Base-by-base conservation (phyloP, 2,888 invertebrate genomes). In the Megalurothrips usitatus region DNA sequence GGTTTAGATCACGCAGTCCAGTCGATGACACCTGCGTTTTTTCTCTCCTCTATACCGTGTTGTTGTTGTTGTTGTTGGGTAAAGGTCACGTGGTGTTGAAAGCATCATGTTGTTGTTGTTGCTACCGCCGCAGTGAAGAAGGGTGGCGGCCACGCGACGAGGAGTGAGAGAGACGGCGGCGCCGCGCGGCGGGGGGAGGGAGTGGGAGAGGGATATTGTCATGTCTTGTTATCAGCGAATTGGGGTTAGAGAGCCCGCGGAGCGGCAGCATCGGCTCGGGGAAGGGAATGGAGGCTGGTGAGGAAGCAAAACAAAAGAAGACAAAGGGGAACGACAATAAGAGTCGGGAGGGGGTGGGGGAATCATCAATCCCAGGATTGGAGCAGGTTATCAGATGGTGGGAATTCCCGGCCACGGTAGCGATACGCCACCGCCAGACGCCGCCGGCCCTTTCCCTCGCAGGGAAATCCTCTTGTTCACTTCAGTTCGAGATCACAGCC, bases 191-290 rank as follows among this genome's bases (percentile, higher is more conserved):
- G 6, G 58, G 58, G 58, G 17, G 58, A n/a, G 6, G 14, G 58
- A 14, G 58, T 1, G 58, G 58, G n/a, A n/a, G 58, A 17, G 58
- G 17, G 58, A 58, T 58, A 58, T 58, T 58, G 58, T 58, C 58
- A 58, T 58, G 58, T 58, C 58, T 58, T 58, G 58, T 58, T 58
- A 58, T 58, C 58, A 58, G 58, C n/a, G 58, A 58, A 58, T 58
- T 58, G 58, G 17, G 58, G 58, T 58, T 58, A 58, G 58, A 58
- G 58, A 58, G 58, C 58, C 11, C 6, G 58, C 58, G 58, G 58
- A 17, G n/a, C n/a, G n/a, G n/a, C n/a, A n/a, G 14, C 58, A 58
- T 58, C 58, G 58, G 58, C 19, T 17, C n/a, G 58, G 58, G 52
- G 11, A n/a, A n/a, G 58, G 58, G 58, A 58, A 8, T 11, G 58